Conservation (phyloP, 2,888 invertebrate species). For the Conomelus anceps region DNA sequence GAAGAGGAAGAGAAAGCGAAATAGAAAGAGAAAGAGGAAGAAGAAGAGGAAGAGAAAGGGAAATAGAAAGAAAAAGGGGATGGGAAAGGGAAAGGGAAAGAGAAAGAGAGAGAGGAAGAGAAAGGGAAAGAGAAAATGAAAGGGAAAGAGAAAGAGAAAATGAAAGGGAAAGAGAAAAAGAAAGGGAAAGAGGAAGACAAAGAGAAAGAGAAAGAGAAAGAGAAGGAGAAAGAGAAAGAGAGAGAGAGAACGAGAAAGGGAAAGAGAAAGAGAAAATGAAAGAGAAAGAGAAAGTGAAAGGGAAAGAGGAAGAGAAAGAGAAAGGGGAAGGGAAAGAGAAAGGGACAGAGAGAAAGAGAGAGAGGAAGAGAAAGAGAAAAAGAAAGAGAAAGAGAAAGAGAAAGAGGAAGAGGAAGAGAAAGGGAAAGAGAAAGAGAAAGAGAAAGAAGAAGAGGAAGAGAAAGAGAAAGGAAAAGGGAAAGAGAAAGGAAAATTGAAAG, state of each 20-base stretch:
- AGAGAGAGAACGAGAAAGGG: background rate
- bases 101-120: too few species aligned
- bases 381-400: background rate
- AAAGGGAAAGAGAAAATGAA: too few species aligned
- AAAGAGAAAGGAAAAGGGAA: background rate
- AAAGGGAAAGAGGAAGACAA: too few species aligned
- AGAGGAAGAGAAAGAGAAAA: background rate
- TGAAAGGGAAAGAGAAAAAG: too few species aligned
- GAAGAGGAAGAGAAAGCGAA: too few species aligned
- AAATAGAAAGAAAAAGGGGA: too few species aligned
- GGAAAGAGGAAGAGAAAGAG: background rate
- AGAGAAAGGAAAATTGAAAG: too few species aligned
- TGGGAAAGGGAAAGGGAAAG: too few species aligned
- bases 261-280: background rate
- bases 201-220: too few species aligned
- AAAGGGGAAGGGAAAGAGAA: background rate
- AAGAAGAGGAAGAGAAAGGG: too few species aligned
- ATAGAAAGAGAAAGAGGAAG: too few species aligned
- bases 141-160: too few species aligned
- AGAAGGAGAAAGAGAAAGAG: background rate
- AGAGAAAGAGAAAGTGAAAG: background rate
- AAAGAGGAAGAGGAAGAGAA: background rate
- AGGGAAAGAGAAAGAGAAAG: background rate
- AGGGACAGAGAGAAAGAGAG: background rate
- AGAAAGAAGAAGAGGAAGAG: background rate